These are phyloP conservation scores for Sicus ferrugineus DNA, from an alignment of 2,888 invertebrate species.

Conservation along the genomic window DNA sequence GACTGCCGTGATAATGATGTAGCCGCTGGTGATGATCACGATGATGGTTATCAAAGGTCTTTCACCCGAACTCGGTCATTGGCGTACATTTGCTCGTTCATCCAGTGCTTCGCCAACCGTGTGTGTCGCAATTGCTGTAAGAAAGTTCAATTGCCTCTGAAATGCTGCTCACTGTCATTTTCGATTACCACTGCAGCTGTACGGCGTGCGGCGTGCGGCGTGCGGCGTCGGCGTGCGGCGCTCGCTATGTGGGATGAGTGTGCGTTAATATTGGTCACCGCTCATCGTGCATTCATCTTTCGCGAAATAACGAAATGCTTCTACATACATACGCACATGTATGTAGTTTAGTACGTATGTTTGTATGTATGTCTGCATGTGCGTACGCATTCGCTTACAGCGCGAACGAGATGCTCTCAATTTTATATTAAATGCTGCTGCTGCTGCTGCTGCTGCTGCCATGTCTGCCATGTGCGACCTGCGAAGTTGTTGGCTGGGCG, in stretches of 20 bases:
- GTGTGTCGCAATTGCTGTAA: constrained; percentile 63
- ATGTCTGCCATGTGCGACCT: too few species aligned
- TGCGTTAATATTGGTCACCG: constrained; percentile 19
- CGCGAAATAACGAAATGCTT: not conserved
- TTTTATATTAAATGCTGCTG: too few species aligned
- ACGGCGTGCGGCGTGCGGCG: not conserved
- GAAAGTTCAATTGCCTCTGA: constrained; percentile 63
- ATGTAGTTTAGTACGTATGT: not conserved
- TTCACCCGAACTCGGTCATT: constrained; percentile 66
- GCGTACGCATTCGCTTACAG: not conserved
- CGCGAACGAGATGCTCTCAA: too few species aligned
- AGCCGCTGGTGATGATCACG: constrained; percentile 50
- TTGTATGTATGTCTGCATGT: too few species aligned
- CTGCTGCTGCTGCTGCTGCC: too few species aligned
- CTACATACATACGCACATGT: not conserved
- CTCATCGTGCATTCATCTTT: constrained; percentile 4
- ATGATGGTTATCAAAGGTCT: constrained; percentile 66
- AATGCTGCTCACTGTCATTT: constrained; percentile 63
- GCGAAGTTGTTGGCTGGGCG: too few species aligned
- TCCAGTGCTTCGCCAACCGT: constrained; percentile 63
- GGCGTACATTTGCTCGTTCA: constrained; percentile 64
- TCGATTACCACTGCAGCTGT: constrained; percentile 37
- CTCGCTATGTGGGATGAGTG: constrained; percentile 10
- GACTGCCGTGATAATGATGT: constrained; percentile 35
- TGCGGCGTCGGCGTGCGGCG: not conserved